Conservation (phyloP, 2,797 vertebrate species). For the Halcyon leucocephala region DNA sequence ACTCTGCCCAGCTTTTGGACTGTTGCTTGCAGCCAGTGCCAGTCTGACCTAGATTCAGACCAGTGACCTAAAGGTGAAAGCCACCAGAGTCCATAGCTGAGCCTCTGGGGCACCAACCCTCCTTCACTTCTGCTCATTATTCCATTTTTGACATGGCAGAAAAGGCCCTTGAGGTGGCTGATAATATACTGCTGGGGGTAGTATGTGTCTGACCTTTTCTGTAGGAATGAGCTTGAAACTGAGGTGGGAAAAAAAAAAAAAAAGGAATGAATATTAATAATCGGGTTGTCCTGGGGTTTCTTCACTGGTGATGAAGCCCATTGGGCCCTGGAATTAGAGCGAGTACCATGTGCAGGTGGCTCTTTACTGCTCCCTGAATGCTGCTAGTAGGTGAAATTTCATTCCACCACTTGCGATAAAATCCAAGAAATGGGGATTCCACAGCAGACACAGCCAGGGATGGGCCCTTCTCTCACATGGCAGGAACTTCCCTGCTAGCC, state of each 20-base stretch:
- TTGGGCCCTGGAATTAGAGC: not conserved
- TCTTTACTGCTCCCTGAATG: not conserved
- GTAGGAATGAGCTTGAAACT: slow-evolving; percentile 20
- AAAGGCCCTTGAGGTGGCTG: not conserved
- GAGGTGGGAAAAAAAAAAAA: not conserved
- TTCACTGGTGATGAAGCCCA: not conserved
- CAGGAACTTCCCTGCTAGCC: not conserved
- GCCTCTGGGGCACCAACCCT: not conserved
- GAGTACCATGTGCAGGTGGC: not conserved
- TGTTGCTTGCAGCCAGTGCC: not conserved
- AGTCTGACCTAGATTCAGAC: slow-evolving; percentile 9
- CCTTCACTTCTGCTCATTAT: not conserved
- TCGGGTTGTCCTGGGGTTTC: not conserved
- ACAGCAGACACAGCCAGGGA: not conserved
- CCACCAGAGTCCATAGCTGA: not conserved
- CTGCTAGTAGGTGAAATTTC: not conserved
- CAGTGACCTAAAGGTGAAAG: not conserved
- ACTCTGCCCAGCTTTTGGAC: not conserved
- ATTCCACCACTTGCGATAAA: not conserved
- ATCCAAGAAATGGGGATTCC: not conserved
- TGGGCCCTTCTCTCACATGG: not conserved
- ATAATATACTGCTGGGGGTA: not conserved
- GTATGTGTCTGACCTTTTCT: not conserved
- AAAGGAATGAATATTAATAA: slow-evolving; percentile 1
- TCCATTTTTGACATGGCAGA: not conserved